Evolutionary conservation across 2,797 vertebrate genomes (phyloP).

Genomic region (Margarornis squamiger): DNA sequence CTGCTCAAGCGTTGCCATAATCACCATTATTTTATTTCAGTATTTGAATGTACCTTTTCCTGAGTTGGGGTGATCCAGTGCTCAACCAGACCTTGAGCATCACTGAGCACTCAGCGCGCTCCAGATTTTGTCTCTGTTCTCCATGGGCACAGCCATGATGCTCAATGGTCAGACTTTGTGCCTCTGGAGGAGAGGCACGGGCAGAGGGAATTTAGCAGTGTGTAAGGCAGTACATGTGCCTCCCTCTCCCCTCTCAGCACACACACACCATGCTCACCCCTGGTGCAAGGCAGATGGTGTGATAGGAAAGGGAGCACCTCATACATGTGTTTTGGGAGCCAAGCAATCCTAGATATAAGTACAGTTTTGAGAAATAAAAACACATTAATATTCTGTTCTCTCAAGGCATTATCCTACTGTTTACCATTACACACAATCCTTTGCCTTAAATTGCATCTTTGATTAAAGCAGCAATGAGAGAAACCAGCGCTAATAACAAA

Average conservation of each 20-base stretch:
- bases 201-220: neutral
- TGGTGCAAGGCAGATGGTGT: neutral
- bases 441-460: constrained; percentile 63
- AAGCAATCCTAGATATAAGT: constrained; percentile 41
- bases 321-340: neutral
- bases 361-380: constrained; percentile 63
- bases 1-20: neutral
- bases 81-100: neutral
- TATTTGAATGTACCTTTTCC: neutral
- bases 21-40: neutral
- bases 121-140: neutral
- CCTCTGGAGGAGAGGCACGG: neutral
- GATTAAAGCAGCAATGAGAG: constrained; percentile 62
- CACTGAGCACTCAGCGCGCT: rapidly evolving
- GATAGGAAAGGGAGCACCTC: neutral
- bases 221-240: neutral
- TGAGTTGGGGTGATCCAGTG: neutral
- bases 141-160: rapidly evolving
- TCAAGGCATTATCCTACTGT: constrained; percentile 66
- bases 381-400: constrained; percentile 69
- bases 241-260: neutral
- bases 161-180: neutral
- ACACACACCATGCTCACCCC: neutral
- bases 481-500: constrained; percentile 63
- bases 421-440: constrained; percentile 64